phyloP scores from a whole-genome alignment of 1,140 invertebrate genomes.

The Polypedilum pembai region DNA sequence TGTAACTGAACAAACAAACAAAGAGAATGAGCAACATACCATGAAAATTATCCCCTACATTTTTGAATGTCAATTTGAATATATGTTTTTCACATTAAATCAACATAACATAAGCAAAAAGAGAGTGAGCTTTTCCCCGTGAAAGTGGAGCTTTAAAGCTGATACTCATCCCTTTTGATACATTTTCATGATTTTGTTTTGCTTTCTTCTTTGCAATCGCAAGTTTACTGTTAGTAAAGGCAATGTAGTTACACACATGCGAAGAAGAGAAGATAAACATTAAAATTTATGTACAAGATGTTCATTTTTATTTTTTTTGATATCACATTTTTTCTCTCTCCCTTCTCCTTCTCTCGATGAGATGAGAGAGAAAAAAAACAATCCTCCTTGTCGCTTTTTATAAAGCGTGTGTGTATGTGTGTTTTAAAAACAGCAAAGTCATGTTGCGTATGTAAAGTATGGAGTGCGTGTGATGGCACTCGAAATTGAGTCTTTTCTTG shows the following conservation, averaged over 20 bases:
- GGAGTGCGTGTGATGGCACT: not conserved
- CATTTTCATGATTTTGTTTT: not conserved
- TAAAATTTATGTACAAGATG: slow-evolving; percentile 19
- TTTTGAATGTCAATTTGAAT: slow-evolving; percentile 10
- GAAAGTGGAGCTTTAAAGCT: not conserved
- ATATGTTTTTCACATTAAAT: not conserved
- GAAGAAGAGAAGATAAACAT: not conserved
- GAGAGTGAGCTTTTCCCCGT: not conserved
- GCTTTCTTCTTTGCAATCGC: too few relatives aligned
- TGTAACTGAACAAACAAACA: not conserved
- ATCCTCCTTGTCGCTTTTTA: not conserved
- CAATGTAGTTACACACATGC: not conserved
- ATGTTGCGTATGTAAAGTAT: not conserved
- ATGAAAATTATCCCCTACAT: slow-evolving; percentile 5
- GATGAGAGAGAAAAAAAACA: too few relatives aligned
- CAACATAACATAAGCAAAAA: too few relatives aligned
- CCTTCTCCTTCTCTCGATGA: not conserved
- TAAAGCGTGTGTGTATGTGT: not conserved
- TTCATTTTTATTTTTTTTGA: slow-evolving; percentile 14
- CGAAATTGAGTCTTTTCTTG: slow-evolving; percentile 18
- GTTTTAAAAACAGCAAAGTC: not conserved
- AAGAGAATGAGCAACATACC: not conserved
- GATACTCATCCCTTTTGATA: not conserved
- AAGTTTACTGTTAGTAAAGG: too few relatives aligned
- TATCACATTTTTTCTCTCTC: not conserved